phyloP scores from a whole-genome alignment of 1,140 invertebrate species.

The Bombus balteatus region DNA sequence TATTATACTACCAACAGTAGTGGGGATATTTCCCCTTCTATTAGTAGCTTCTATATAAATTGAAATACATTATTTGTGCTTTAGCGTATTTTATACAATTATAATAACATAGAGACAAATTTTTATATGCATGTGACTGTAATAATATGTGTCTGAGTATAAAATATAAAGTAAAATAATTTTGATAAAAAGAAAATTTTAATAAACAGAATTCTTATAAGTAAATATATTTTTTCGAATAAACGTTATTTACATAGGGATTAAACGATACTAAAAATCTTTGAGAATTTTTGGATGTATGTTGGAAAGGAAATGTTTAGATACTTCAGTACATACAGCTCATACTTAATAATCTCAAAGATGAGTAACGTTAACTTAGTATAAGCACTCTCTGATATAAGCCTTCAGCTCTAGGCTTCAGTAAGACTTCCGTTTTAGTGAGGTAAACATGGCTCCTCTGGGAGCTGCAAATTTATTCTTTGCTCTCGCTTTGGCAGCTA shows the following conservation, averaged over 20 bases:
- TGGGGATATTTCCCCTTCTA: neutral
- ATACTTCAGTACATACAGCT: too few species aligned
- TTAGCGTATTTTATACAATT: neutral
- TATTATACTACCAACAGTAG: too few species aligned
- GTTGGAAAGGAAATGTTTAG: too few species aligned
- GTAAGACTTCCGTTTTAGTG: constrained; percentile 21
- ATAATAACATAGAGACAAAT: neutral
- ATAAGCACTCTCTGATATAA: too few species aligned
- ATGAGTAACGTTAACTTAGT: too few species aligned
- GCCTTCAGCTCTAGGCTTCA: too few species aligned
- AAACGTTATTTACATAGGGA: neutral
- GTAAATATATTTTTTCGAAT: neutral
- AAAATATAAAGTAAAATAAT: neutral
- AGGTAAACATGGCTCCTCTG: constrained; percentile 52
- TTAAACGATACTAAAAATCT: neutral
- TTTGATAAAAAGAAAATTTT: neutral
- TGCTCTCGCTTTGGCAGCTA: neutral
- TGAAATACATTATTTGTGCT: constrained; percentile 5
- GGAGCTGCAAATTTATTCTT: constrained; percentile 30
- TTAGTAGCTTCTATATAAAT: neutral
- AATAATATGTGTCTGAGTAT: neutral
- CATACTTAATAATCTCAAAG: too few species aligned
- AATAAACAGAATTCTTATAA: neutral
- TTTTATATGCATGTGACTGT: neutral
- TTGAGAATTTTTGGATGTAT: neutral